A percentile compares a stretch with the other conserved stretches of the same genome.
phyloP scores from a whole-genome alignment of 1,140 invertebrate genomes.

The Bradysia coprophila region DNA sequence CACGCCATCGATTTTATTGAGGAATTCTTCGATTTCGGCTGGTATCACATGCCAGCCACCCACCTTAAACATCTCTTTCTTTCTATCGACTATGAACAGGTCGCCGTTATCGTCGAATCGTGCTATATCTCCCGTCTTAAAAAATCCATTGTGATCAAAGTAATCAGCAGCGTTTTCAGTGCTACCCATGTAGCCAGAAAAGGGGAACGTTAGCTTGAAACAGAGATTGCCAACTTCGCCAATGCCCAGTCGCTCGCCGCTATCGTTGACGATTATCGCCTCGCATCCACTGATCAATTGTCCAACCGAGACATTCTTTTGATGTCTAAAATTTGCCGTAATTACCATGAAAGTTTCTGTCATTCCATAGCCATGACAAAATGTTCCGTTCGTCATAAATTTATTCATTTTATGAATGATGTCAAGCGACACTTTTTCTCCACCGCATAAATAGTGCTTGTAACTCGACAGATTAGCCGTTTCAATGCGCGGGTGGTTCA shows the following conservation, averaged over 20 bases:
- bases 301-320: neutral
- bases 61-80: slow-evolving; percentile 35
- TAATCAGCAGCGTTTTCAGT: slow-evolving; percentile 25
- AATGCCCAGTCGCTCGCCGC: neutral
- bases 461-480: neutral
- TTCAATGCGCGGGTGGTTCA: neutral
- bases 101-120: slow-evolving; percentile 32
- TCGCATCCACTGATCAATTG: neutral
- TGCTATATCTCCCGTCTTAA: slow-evolving; percentile 47
- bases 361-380: neutral
- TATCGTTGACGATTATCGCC: neutral
- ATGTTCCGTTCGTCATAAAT: slow-evolving; percentile 1
- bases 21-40: slow-evolving; percentile 14
- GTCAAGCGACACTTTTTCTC: neutral
- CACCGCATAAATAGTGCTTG: neutral
- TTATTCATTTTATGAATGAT: neutral
- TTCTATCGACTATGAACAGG: slow-evolving; percentile 35
- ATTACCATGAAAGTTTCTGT: neutral
- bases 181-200: neutral
- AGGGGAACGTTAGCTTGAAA: neutral
- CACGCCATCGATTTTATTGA: neutral
- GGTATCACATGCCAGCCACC: slow-evolving; percentile 22
- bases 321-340: neutral
- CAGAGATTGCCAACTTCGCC: neutral
- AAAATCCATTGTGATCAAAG: slow-evolving; percentile 38